Evolutionary conservation across 2,113 vertebrate species (phyloP), one percentile per base, ranked within the genome.

Genomic region (Poecile atricapillus): DNA sequence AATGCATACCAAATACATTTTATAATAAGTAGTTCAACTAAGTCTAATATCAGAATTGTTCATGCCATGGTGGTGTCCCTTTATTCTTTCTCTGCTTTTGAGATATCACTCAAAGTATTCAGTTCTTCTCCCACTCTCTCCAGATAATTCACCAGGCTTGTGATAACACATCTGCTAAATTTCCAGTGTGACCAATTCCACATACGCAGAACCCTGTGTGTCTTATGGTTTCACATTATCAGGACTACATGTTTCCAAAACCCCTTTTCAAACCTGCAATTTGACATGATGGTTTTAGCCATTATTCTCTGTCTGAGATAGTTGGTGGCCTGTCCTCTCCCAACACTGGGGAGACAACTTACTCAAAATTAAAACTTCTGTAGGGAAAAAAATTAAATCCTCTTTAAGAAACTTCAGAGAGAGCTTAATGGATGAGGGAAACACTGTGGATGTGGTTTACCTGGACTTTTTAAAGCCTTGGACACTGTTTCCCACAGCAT

Each of bases 31-130:
- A 76, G 60, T 47, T 84, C 80, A 69, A 35, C 15, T 12, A 79
- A 56, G 10, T 41, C 58, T 55, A 24, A 76, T 83, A 84, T 83
- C 81, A 65, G 37, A 94, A 56, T 23, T 70, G 37, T 56, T 93
- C 25, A 11, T 13, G 16, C 20, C 50, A 22, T 2, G 1, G 44
- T 20, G 6, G 9, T 39, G 7, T 60, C 60, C 41, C 71, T 89
- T 96, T 81, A 52, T 75, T 77, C 58, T 71, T 75, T 55, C 73
- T 71, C 47, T 79, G 62, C 25, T 91, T 84, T 64, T 70, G 27
- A 83, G 52, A 35, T n/a, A 76, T 9, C 60, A 69, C 18, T n/a
- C 0, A 2, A 43, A n/a, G 39, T 39, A 52, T 70, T 94, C 43
- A 14, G 11, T 47, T 83, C 63, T 73, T 85, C 64, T 92, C 65